A percentile compares a stretch with the other conserved stretches of the same genome.
Conservation (phyloP, 2,888 invertebrate genomes). For the Eupsilia transversa region DNA sequence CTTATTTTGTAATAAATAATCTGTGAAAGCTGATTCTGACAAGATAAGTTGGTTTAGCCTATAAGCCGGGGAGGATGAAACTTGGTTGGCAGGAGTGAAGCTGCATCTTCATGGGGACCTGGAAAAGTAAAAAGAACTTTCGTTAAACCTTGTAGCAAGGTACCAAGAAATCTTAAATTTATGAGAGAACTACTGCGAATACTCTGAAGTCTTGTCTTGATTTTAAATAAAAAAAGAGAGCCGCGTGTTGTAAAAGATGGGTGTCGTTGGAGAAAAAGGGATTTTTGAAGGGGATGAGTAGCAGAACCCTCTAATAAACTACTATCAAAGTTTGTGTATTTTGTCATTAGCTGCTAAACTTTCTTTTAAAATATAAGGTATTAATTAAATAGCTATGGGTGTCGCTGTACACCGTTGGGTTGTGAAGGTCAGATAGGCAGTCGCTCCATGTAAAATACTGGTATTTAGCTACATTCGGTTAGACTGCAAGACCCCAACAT, state of each 20-base stretch:
- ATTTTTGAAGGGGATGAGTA: not conserved
- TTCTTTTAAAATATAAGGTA: not conserved
- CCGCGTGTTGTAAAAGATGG: not conserved
- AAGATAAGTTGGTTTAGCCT: not conserved
- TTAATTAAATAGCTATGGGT: not conserved
- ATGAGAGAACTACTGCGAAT: not conserved
- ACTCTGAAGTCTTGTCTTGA: not conserved
- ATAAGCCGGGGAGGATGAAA: not conserved
- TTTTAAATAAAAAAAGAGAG: not conserved
- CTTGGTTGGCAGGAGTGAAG: not conserved
- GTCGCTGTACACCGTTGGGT: too few relatives aligned
- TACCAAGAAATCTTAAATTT: not conserved
- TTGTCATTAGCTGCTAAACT: not conserved
- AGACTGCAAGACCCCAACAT: too few relatives aligned
- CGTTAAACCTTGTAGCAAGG: too few relatives aligned
- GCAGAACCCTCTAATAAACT: not conserved
- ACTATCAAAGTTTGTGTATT: not conserved
- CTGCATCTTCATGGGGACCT: conserved; percentile 17
- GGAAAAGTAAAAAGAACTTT: not conserved
- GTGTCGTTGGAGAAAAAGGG: not conserved
- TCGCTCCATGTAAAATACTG: too few relatives aligned
- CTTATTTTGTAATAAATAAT: conserved; percentile 41
- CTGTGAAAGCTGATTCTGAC: conserved; percentile 45
- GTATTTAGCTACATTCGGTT: too few relatives aligned
- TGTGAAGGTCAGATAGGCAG: too few relatives aligned